These are phyloP conservation scores for Notodonta ziczac DNA, from an alignment of 2,888 invertebrate species.

Conservation along the genomic window DNA sequence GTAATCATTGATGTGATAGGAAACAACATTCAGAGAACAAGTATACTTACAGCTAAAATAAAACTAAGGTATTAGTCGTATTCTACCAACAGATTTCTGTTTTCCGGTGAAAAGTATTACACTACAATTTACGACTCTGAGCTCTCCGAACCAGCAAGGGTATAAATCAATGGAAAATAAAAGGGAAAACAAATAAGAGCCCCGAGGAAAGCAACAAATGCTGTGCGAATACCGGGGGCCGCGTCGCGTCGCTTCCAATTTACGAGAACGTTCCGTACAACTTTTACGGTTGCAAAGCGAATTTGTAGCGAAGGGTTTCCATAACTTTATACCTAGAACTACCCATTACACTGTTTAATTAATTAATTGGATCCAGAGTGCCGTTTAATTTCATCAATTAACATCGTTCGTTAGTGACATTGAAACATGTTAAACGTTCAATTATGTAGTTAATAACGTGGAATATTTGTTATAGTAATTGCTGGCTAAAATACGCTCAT, in stretches of 20 bases:
- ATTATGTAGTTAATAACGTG: conserved; percentile 7
- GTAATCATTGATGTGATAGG: too few species aligned
- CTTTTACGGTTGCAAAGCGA: not conserved
- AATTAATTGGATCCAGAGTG: conserved; percentile 15
- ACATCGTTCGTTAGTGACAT: conserved; percentile 18
- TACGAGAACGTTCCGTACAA: not conserved
- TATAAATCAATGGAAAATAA: conserved; percentile 3
- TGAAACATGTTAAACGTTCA: conserved; percentile 11
- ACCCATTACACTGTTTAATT: conserved; percentile 17
- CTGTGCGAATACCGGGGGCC: not conserved
- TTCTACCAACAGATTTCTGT: too few species aligned
- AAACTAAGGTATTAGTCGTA: too few species aligned
- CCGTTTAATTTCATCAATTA: conserved; percentile 22
- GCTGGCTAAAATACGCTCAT: not conserved
- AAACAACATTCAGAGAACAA: too few species aligned
- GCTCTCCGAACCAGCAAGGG: not conserved
- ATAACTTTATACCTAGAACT: conserved; percentile 1
- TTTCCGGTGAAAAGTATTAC: not conserved
- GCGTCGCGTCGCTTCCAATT: not conserved
- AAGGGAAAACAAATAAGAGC: conserved; percentile 1
- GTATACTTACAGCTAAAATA: too few species aligned
- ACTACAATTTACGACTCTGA: not conserved
- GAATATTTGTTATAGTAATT: conserved; percentile 15
- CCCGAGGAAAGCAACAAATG: not conserved
- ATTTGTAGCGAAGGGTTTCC: not conserved